Percentiles rank a stretch among this genome's conserved stretches.
phyloP scores from a whole-genome alignment of 1,140 invertebrate genomes.

The Pseudomyrmex flavicornis region DNA sequence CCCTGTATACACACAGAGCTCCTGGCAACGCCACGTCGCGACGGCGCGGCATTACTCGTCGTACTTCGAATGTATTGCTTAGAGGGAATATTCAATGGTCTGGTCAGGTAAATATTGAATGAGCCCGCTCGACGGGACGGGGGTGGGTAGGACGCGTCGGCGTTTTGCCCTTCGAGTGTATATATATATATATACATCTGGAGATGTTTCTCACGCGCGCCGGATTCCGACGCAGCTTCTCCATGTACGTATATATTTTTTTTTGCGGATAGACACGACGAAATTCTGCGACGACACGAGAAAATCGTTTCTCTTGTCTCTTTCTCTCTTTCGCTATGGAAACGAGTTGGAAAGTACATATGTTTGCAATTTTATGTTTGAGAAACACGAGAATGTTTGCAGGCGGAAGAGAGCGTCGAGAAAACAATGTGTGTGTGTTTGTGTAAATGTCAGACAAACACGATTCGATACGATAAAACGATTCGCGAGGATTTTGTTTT shows the following conservation, averaged over 20 bases:
- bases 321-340: background rate
- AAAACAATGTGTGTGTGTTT: constrained; percentile 28
- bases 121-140: constrained; percentile 61
- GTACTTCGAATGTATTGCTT: constrained; percentile 76
- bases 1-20: constrained; percentile 18
- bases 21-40: constrained; percentile 30
- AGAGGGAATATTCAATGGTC: constrained; percentile 79
- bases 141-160: background rate
- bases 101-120: constrained; percentile 80
- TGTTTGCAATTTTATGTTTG: constrained; percentile 45
- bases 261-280: constrained; percentile 1
- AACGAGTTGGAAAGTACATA: background rate
- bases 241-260: background rate
- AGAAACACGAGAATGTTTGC: constrained; percentile 27
- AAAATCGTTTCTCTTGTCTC: background rate
- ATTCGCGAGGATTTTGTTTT: too few species aligned
- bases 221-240: background rate
- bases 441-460: too few species aligned
- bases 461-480: constrained; percentile 18
- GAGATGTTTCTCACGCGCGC: background rate
- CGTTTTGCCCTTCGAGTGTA: background rate
- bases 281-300: constrained; percentile 3
- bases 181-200: constrained; percentile 7
- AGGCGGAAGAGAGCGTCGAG: background rate
- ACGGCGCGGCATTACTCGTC: constrained; percentile 69